A percentile compares a stretch with the other conserved stretches of the same genome.
Conservation (phyloP, 1,140 invertebrate genomes). For the Aphis craccivora region DNA sequence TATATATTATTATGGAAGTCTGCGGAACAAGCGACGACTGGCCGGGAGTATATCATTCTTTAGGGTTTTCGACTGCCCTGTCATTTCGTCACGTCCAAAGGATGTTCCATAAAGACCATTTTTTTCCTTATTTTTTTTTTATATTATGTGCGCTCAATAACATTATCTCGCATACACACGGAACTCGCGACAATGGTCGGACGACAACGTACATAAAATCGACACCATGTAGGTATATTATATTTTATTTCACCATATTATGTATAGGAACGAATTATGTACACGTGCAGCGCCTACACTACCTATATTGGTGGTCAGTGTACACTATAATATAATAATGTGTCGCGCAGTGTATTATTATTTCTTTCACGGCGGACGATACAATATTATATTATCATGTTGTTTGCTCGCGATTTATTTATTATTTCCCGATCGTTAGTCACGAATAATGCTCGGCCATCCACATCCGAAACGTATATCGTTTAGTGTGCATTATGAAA, state of each 20-base stretch:
- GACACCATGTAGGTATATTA: not conserved
- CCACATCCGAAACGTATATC: constrained; percentile 24
- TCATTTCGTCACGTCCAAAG: not conserved
- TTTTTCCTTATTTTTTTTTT: not conserved
- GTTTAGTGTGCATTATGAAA: constrained; percentile 16
- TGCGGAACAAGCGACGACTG: not conserved
- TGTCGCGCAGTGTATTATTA: constrained; percentile 30
- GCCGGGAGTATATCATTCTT: too few relatives aligned
- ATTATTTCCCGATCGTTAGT: constrained; percentile 51
- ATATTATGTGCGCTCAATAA: not conserved
- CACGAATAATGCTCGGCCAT: constrained; percentile 29
- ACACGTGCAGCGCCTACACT: not conserved
- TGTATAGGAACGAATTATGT: not conserved
- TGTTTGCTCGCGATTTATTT: constrained; percentile 41
- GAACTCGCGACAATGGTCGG: not conserved
- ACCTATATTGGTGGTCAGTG: constrained; percentile 23
- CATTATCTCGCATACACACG: not conserved
- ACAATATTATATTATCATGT: not conserved
- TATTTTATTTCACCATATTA: not conserved
- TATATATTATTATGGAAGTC: not conserved
- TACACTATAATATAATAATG: constrained; percentile 3
- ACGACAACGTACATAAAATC: not conserved
- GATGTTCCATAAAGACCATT: not conserved
- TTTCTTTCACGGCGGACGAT: not conserved
- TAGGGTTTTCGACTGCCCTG: not conserved